A percentile compares a stretch with the other conserved stretches of the same genome.
Evolutionary conservation across 2,113 vertebrate species (phyloP).

Genomic region (Phrynocephalus versicolor): DNA sequence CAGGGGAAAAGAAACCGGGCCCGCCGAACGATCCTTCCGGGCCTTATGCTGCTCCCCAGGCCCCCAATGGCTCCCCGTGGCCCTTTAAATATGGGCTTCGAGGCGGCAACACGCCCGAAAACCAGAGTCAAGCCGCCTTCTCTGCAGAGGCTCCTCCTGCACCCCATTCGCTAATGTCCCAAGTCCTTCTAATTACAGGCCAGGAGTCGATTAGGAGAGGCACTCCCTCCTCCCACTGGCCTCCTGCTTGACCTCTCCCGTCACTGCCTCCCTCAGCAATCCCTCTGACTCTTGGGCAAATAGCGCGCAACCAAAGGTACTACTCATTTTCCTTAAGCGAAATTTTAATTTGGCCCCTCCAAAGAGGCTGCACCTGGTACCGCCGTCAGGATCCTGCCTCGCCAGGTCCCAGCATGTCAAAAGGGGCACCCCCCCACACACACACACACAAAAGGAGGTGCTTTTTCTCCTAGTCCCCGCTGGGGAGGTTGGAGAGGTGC

Average conservation of each 20-base stretch:
- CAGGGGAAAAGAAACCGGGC: background rate
- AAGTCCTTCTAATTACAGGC: background rate
- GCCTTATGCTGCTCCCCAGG: fast-evolving
- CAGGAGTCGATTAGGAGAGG: background rate
- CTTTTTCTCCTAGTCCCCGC: background rate
- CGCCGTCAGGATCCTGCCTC: background rate
- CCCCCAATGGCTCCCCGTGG: fast-evolving
- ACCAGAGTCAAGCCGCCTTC: background rate
- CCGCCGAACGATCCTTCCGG: background rate
- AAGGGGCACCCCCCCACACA: background rate
- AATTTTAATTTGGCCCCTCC: background rate
- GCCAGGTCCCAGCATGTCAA: background rate
- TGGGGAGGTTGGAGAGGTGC: background rate
- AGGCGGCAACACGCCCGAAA: background rate
- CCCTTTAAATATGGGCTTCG: background rate
- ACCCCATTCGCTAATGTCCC: background rate
- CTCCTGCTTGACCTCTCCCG: background rate
- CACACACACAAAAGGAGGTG: background rate
- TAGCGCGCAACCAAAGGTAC: background rate
- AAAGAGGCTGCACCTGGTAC: too few species aligned
- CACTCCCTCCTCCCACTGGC: background rate
- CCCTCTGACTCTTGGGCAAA: background rate
- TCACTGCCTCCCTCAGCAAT: background rate
- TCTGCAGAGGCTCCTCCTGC: background rate
- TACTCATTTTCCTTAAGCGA: background rate